Evolutionary conservation across 92 coral and sea anemone genomes (phyloP).

Genomic region (Diadumene lineata): DNA sequence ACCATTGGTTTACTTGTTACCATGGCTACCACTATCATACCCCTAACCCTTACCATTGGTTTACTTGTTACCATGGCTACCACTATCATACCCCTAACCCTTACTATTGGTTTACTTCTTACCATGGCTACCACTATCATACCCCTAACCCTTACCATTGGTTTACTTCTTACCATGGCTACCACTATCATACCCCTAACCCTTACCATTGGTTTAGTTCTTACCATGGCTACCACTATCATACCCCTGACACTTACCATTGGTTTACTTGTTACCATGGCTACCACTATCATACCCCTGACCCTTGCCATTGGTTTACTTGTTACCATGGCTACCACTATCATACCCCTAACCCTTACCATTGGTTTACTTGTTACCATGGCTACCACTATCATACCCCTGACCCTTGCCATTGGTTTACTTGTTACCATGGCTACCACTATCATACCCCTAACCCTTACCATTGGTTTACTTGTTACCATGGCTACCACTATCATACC

Average conservation of each 20-base stretch:
- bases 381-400: background rate
- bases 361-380: background rate
- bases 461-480: background rate
- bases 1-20: background rate
- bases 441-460: no score
- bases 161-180: background rate
- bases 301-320: no score
- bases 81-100: background rate
- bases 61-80: background rate
- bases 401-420: no score
- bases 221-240: background rate
- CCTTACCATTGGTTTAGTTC: no score
- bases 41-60: background rate
- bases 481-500: background rate
- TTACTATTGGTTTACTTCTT: no score
- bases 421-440: background rate
- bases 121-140: background rate
- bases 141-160: no score
- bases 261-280: background rate
- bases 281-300: slow-evolving; percentile 1
- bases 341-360: no score
- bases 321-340: background rate
- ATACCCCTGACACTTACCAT: no score
- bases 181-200: slow-evolving; percentile 2
- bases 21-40: background rate